phyloP scores from a whole-genome alignment of 2,113 vertebrate species.

The Podiceps cristatus region DNA sequence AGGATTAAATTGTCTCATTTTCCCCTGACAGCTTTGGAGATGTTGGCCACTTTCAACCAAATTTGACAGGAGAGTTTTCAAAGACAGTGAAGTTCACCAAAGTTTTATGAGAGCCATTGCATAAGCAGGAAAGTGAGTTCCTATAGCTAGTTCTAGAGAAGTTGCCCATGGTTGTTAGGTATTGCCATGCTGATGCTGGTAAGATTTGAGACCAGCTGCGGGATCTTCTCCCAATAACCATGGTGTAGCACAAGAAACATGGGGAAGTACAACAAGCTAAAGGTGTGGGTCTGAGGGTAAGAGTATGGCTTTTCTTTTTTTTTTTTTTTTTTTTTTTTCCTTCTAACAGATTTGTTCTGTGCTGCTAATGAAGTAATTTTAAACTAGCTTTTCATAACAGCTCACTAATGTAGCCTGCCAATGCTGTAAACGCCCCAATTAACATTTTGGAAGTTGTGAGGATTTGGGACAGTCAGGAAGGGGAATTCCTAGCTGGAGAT shows the following conservation, averaged over 20 bases:
- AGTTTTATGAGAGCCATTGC: rapidly evolving
- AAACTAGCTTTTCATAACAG: neutral
- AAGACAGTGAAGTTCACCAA: rapidly evolving
- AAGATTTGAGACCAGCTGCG: neutral
- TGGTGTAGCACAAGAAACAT: neutral
- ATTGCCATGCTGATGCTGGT: neutral
- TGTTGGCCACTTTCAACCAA: neutral
- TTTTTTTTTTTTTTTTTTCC: too few species aligned
- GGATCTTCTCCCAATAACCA: neutral
- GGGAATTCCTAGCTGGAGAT: neutral
- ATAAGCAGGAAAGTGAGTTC: neutral
- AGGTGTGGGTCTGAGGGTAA: neutral
- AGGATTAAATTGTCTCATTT: neutral
- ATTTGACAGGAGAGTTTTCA: neutral
- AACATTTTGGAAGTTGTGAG: neutral
- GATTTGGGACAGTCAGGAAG: neutral
- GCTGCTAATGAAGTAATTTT: neutral
- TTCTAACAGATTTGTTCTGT: neutral
- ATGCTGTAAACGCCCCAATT: neutral
- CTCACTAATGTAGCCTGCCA: neutral
- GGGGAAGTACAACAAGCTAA: neutral
- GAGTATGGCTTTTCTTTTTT: neutral
- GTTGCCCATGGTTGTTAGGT: neutral
- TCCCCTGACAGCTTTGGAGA: neutral
- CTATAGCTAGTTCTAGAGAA: neutral